Conservation (phyloP, 2,797 vertebrate genomes). For the Cryptoprocta ferox region DNA sequence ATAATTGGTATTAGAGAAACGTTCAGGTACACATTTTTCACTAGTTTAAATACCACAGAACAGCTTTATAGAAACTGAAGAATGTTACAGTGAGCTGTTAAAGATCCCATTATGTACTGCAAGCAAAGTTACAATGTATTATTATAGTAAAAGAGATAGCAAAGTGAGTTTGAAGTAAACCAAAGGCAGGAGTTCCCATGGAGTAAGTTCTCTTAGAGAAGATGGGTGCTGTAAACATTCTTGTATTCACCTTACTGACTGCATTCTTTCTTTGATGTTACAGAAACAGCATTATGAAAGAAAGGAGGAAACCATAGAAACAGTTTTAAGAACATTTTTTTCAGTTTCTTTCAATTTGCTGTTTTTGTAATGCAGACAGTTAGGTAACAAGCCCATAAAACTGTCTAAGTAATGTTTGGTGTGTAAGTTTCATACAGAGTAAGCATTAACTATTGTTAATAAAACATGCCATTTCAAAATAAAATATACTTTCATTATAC, state of each 20-base stretch:
- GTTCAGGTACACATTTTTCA: slow-evolving; percentile 42
- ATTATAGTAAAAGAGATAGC: neutral
- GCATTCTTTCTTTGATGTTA: neutral
- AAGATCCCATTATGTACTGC: slow-evolving; percentile 47
- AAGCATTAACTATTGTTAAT: slow-evolving; percentile 68
- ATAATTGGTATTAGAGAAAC: slow-evolving; percentile 36
- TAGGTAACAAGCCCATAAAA: neutral
- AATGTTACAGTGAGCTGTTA: neutral
- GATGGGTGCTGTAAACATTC: neutral
- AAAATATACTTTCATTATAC: slow-evolving; percentile 77
- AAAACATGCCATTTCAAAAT: slow-evolving; percentile 77
- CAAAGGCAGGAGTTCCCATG: neutral
- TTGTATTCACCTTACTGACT: neutral
- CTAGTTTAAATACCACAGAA: slow-evolving; percentile 23
- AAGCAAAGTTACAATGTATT: slow-evolving; percentile 52
- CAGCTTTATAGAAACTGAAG: slow-evolving; percentile 56
- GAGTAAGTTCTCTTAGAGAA: neutral
- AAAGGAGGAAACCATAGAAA: slow-evolving; percentile 42
- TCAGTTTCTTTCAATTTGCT: slow-evolving; percentile 66
- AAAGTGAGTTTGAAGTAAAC: slow-evolving; percentile 15
- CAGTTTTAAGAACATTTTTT: slow-evolving; percentile 55
- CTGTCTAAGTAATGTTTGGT: slow-evolving; percentile 71
- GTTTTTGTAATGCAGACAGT: slow-evolving; percentile 60
- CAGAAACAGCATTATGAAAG: slow-evolving; percentile 53
- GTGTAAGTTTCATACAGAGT: slow-evolving; percentile 69